Evolutionary conservation across 2,113 vertebrate species (phyloP).

Genomic region (Benitochromis conjunctus): DNA sequence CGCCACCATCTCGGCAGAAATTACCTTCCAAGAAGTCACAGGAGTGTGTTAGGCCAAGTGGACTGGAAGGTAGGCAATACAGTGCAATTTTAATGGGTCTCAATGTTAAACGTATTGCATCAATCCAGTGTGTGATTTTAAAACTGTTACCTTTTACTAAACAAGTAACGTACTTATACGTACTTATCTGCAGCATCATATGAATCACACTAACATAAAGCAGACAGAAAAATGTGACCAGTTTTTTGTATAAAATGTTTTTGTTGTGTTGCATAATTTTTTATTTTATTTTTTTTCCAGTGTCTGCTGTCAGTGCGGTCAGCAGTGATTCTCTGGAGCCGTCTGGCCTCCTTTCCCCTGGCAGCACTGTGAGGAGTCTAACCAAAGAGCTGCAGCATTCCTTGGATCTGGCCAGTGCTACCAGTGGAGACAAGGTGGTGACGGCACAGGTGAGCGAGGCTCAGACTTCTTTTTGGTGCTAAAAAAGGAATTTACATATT

Average conservation of each 20-base stretch:
- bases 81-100: neutral
- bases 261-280: neutral
- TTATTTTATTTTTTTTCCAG: neutral
- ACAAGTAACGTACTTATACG: neutral
- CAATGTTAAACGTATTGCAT: neutral
- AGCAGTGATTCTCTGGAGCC: conserved; percentile 56
- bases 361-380: conserved; percentile 77
- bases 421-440: conserved; percentile 94
- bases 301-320: conserved; percentile 54
- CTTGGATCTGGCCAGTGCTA: conserved; percentile 95
- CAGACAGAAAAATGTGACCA: neutral
- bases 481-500: neutral
- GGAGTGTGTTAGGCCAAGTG: conserved; percentile 79
- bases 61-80: conserved; percentile 79
- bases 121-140: neutral
- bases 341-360: conserved; percentile 82
- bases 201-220: neutral
- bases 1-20: conserved; percentile 84
- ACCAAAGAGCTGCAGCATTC: conserved; percentile 92
- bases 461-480: neutral
- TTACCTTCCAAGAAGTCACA: conserved; percentile 89
- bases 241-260: neutral
- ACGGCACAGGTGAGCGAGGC: conserved; percentile 85
- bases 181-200: neutral
- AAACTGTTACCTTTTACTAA: neutral